phyloP scores from a whole-genome alignment of 2,888 invertebrate species.

The Petrolisthes cinctipes region DNA sequence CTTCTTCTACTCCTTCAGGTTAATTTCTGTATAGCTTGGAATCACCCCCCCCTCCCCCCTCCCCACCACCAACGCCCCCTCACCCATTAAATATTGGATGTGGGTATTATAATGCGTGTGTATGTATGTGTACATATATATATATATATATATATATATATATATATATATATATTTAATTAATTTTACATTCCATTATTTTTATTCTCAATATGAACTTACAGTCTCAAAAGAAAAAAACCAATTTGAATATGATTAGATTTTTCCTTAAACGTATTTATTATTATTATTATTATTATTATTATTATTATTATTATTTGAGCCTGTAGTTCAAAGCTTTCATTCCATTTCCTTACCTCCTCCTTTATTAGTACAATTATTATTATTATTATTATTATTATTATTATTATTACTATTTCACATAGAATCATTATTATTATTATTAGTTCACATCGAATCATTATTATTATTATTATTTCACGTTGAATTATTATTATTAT shows the following conservation, averaged over 20 bases:
- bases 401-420: constrained; percentile 8
- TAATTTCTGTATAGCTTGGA: background rate
- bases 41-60: background rate
- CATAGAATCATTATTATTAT: too few relatives aligned
- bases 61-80: background rate
- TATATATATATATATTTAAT: too few relatives aligned
- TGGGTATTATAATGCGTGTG: background rate
- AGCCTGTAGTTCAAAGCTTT: too few relatives aligned
- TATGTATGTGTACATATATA: too few relatives aligned
- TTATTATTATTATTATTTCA: constrained; percentile 8
- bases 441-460: background rate
- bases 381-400: background rate
- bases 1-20: background rate
- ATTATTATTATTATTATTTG: constrained; percentile 17
- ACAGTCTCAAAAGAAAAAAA: too few relatives aligned
- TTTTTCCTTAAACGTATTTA: background rate
- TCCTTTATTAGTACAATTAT: background rate
- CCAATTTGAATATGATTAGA: too few relatives aligned
- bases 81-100: background rate
- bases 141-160: too few relatives aligned
- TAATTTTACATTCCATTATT: too few relatives aligned
- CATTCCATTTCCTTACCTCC: background rate
- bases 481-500: background rate
- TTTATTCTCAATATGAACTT: too few relatives aligned
- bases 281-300: background rate